These are phyloP conservation scores for Phengaris arion DNA, from an alignment of 2,888 invertebrate species.

Conservation along the genomic window DNA sequence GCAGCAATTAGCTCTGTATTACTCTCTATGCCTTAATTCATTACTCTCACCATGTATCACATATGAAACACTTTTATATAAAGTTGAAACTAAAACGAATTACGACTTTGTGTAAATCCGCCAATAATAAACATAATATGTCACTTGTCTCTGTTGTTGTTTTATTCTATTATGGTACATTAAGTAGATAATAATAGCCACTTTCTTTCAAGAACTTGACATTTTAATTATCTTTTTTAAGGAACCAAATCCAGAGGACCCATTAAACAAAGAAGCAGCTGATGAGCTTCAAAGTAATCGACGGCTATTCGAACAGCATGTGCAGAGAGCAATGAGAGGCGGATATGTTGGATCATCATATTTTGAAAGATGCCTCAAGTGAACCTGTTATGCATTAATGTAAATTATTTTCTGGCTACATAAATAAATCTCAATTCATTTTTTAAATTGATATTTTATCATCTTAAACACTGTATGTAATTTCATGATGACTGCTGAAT, in stretches of 20 bases:
- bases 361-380: slow-evolving; percentile 97
- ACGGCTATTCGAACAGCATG: slow-evolving; percentile 96
- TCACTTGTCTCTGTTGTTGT: no score
- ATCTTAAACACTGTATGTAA: background rate
- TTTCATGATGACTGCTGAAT: background rate
- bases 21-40: no score
- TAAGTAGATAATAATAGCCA: background rate
- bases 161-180: no score
- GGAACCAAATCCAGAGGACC: slow-evolving; percentile 99
- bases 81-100: no score
- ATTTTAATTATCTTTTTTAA: slow-evolving; percentile 52
- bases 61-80: no score
- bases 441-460: slow-evolving; percentile 37
- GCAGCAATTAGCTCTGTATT: no score
- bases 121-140: no score
- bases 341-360: slow-evolving; percentile 96
- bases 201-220: background rate
- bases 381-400: slow-evolving; percentile 66
- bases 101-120: no score
- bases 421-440: slow-evolving; percentile 71
- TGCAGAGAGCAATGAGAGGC: slow-evolving; percentile 96
- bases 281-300: slow-evolving; percentile 97
- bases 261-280: slow-evolving; percentile 98
- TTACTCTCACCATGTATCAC: no score
- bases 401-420: slow-evolving; percentile 63